Percentiles rank a stretch among this genome's conserved stretches.
Evolutionary conservation across 2,113 vertebrate species (phyloP).

Genomic region (Anolis sagrei): DNA sequence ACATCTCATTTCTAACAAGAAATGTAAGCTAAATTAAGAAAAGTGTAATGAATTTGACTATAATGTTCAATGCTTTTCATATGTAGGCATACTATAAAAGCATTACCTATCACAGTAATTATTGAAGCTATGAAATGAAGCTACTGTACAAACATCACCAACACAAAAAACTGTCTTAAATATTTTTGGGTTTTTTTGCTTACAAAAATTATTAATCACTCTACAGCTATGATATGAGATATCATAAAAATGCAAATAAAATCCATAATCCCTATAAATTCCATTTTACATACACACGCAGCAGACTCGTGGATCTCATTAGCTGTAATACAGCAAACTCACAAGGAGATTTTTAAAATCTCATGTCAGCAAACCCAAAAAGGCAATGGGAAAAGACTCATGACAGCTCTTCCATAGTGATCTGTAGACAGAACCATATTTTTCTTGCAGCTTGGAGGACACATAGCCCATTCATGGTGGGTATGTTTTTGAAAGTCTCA

Average conservation of each 20-base stretch:
- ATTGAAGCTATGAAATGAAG: too few relatives aligned
- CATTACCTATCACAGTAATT: slow-evolving; percentile 2
- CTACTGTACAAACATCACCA: slow-evolving; percentile 32
- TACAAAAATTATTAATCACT: background rate
- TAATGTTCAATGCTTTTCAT: slow-evolving; percentile 55
- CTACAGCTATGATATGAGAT: background rate
- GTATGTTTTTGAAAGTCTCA: slow-evolving; percentile 60
- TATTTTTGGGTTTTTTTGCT: background rate
- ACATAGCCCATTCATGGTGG: slow-evolving; percentile 55
- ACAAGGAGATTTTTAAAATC: slow-evolving; percentile 7
- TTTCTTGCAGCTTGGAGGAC: slow-evolving; percentile 43
- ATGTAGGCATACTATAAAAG: background rate
- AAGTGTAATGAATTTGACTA: too few relatives aligned
- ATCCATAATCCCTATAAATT: background rate
- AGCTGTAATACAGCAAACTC: slow-evolving; percentile 5
- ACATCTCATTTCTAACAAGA: slow-evolving; percentile 8
- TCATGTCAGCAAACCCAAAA: slow-evolving; percentile 26
- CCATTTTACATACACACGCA: background rate
- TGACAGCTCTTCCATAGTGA: slow-evolving; percentile 2
- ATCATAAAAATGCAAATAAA: background rate
- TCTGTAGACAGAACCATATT: slow-evolving; percentile 50
- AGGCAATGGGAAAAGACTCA: slow-evolving; percentile 7
- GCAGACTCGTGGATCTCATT: slow-evolving; percentile 51
- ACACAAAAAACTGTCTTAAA: background rate
- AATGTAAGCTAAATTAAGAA: slow-evolving; percentile 1